A percentile compares a stretch with the other conserved stretches of the same genome.
These are phyloP conservation scores for Scolopax mira DNA, from an alignment of 2,113 vertebrate genomes.

Conservation along the genomic window DNA sequence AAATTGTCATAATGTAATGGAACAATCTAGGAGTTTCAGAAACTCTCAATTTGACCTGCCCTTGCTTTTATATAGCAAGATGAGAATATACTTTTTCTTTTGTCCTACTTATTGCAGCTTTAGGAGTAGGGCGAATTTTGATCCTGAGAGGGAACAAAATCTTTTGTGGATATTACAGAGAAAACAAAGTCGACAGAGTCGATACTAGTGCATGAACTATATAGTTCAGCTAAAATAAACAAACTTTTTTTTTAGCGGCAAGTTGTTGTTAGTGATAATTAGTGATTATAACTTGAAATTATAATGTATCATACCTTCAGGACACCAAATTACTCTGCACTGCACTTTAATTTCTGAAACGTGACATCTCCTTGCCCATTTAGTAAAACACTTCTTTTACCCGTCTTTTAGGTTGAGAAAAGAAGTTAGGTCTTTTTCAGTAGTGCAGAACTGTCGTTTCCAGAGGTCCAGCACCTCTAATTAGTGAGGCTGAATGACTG, in stretches of 20 bases:
- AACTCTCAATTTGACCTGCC: background rate
- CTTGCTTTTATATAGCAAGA: background rate
- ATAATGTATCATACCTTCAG: background rate
- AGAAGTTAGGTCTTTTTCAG: background rate
- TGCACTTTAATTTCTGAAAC: background rate
- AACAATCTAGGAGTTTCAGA: background rate
- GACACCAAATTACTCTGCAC: background rate
- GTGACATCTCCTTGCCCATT: background rate
- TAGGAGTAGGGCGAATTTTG: background rate
- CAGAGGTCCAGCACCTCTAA: background rate
- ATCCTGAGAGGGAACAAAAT: background rate
- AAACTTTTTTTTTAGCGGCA: background rate
- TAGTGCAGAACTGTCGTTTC: background rate
- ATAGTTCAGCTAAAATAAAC: background rate
- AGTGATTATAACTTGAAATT: background rate
- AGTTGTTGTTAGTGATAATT: background rate
- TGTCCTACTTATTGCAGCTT: background rate
- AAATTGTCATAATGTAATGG: background rate
- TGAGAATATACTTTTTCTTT: background rate
- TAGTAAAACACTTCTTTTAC: background rate
- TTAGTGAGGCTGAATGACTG: background rate
- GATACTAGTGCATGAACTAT: background rate
- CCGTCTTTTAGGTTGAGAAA: background rate
- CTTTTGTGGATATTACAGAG: background rate
- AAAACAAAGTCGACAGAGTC: background rate